These are phyloP conservation scores for Heliocidaris tuberculata DNA, from an alignment of 35 echinoderm and acorn worm genomes.

Conservation along the genomic window DNA sequence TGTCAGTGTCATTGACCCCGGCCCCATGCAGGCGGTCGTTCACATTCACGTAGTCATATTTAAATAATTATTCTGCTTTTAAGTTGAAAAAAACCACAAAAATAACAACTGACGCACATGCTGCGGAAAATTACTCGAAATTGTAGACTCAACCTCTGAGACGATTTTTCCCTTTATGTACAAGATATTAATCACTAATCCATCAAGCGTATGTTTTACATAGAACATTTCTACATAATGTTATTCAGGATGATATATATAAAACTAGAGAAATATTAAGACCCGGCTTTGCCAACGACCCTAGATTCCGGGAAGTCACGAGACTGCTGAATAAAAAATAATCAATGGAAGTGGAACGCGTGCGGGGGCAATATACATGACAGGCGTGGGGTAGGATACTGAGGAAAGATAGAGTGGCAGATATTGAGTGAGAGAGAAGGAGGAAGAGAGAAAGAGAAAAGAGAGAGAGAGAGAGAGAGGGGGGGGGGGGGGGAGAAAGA, in stretches of 20 bases:
- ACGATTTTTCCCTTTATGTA: not conserved
- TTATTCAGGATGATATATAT: not conserved
- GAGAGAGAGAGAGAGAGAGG: too few relatives aligned
- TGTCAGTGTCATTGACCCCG: not conserved
- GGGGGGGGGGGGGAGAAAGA: too few relatives aligned
- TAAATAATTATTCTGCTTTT: too few relatives aligned
- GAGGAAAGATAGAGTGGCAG: not conserved
- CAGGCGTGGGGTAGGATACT: too few relatives aligned
- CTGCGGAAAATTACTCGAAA: not conserved
- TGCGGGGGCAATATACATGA: not conserved
- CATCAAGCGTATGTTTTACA: too few relatives aligned
- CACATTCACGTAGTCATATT: not conserved
- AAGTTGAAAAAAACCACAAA: not conserved
- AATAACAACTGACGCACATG: too few relatives aligned
- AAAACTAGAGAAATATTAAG: not conserved
- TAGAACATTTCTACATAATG: too few relatives aligned
- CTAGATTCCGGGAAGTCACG: not conserved
- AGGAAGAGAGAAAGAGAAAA: too few relatives aligned
- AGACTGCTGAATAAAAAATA: not conserved
- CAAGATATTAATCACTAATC: not conserved
- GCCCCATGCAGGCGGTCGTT: not conserved
- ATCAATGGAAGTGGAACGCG: not conserved
- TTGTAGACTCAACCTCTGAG: not conserved
- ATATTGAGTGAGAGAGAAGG: too few relatives aligned
- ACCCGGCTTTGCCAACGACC: not conserved